Evolutionary conservation across 1,140 invertebrate species (phyloP), one percentile per base, ranked within the genome.

Genomic region (Ericerus pela): DNA sequence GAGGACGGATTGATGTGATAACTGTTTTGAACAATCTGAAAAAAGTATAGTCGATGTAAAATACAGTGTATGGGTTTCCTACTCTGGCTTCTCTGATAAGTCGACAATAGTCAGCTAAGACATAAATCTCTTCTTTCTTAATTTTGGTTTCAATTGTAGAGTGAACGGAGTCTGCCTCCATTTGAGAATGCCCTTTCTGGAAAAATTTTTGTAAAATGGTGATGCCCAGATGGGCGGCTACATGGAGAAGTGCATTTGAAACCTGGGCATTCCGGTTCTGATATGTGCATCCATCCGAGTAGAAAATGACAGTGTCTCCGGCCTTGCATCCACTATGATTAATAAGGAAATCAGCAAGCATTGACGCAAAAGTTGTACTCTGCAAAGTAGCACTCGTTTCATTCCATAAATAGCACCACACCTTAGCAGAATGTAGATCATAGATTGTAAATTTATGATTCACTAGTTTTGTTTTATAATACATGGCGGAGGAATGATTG

Each of bases 251-350:
- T 14, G 63, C 64, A 56, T 68, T 68, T 12, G 65, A 61, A 31
- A 69, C 10, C 5, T 61, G 60, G 10, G 37, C 38, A 55, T 67
- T 69, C 24, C 66, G 47, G 54, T 70, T 68, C 62, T 70, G 64
- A 54, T 63, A 58, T 0, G 58, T 59, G 58, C 65, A 69, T n/a
- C 66, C 67, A 61, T 69, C 65, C 11, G 51, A 58, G 28, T 57
- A 66, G 22, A 64, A 30, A 18, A 60, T 60, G 30, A 61, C 59
- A n/a, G 52, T 41, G 20, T 41, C 37, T 8, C 37, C 37, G n/a
- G 6, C 6, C 5, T 5, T 41, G 20, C 37, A 41, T 16, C 37
- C 37, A 16, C 6, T 8, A 16, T 41, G 37, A 18, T 41, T 41
- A 4, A 16, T 16, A 4, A 41, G 14, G 37, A 8, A 41, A 41